Percentiles rank a stretch among this genome's conserved stretches.
Evolutionary conservation across 2,797 vertebrate species (phyloP).

Genomic region (Poecilia velifera): DNA sequence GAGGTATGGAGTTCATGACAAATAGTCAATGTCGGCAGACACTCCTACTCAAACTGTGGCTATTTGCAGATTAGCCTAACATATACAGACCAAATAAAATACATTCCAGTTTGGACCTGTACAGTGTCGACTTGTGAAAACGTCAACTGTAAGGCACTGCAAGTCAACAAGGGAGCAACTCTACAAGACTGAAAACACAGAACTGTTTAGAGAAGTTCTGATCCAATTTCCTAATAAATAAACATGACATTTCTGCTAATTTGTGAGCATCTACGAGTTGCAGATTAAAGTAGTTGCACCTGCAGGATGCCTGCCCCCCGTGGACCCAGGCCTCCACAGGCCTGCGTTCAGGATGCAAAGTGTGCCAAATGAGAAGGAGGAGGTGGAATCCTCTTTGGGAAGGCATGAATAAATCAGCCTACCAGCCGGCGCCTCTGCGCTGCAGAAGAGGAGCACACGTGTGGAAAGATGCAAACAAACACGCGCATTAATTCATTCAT

Average conservation of each 20-base stretch:
- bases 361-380: conserved; percentile 76
- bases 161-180: conserved; percentile 6
- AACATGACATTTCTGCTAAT: conserved; percentile 63
- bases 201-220: conserved; percentile 40
- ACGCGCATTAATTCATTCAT: conserved; percentile 49
- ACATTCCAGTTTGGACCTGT: not conserved
- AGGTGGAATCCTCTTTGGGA: conserved; percentile 66
- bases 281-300: conserved; percentile 46
- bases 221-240: conserved; percentile 57
- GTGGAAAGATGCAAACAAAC: conserved; percentile 35
- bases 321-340: conserved; percentile 66
- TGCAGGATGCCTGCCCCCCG: conserved; percentile 60
- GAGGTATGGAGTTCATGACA: not conserved
- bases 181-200: conserved; percentile 9
- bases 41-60: not conserved
- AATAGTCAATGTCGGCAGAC: not conserved
- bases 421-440: conserved; percentile 66
- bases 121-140: not conserved
- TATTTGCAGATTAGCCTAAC: not conserved
- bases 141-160: not conserved
- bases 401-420: conserved; percentile 74
- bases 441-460: conserved; percentile 37
- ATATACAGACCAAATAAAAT: not conserved
- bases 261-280: conserved; percentile 61
- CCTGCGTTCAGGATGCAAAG: conserved; percentile 68